phyloP scores from a whole-genome alignment of 2,797 vertebrate species.

The Amblyopsis hoosieri region DNA sequence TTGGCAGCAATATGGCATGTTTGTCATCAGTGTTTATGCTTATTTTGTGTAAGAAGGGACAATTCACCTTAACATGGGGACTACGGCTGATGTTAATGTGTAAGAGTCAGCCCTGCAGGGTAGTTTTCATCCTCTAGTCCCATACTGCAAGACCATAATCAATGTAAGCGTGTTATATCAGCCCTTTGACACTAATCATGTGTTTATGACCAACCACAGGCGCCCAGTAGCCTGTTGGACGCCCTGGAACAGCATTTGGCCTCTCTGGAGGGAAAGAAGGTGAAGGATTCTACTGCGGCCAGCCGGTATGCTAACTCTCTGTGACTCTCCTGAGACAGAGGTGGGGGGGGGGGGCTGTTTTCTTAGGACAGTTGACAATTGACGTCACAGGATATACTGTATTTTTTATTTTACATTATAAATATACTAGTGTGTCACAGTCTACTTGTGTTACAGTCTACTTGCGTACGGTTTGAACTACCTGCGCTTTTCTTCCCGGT shows the following conservation, averaged over 20 bases:
- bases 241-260: conserved; percentile 95
- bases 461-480: background rate
- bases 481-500: background rate
- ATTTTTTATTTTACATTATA: no score
- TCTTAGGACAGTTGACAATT: no score
- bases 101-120: no score
- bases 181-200: conserved; percentile 33
- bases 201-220: conserved; percentile 72
- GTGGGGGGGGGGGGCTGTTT: no score
- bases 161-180: background rate
- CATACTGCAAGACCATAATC: conserved; percentile 8
- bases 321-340: no score
- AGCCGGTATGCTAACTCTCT: conserved; percentile 82
- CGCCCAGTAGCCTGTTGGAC: conserved; percentile 93
- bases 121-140: no score
- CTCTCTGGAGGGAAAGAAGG: conserved; percentile 96
- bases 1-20: conserved; percentile 34
- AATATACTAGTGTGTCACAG: background rate
- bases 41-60: no score
- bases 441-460: background rate
- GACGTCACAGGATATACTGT: no score
- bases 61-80: no score
- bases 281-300: conserved; percentile 94
- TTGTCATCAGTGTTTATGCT: no score
- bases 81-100: no score